Percentiles rank a stretch among this genome's conserved stretches.
Conservation (phyloP, 1,140 invertebrate species). For the Chionoecetes opilio region DNA sequence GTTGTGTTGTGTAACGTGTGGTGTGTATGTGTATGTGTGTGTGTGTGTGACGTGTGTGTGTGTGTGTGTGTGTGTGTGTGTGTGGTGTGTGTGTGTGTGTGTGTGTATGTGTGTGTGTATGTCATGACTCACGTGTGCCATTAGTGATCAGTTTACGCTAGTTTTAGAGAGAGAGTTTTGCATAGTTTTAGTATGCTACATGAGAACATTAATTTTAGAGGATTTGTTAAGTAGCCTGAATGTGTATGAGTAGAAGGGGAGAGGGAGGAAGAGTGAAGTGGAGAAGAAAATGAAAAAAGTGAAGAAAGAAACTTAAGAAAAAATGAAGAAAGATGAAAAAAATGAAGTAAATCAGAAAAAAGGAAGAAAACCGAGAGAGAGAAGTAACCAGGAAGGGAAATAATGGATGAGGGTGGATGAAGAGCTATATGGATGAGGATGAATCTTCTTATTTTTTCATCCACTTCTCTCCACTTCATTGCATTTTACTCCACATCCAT, state of each 20-base stretch:
- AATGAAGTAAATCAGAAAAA: neutral
- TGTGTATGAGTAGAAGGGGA: neutral
- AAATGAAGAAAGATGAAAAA: neutral
- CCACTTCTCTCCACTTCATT: neutral
- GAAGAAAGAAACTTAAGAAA: neutral
- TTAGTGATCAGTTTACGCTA: conserved; percentile 5
- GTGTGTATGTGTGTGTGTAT: neutral
- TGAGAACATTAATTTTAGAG: conserved; percentile 1
- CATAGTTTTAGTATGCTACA: too few relatives aligned
- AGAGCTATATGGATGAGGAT: neutral
- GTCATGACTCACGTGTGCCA: neutral
- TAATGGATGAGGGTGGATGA: neutral
- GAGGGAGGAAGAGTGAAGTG: neutral
- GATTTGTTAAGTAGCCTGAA: neutral
- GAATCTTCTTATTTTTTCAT: neutral
- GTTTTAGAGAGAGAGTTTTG: too few relatives aligned
- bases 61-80: conserved; percentile 21
- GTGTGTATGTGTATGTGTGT: neutral
- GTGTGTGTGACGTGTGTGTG: neutral
- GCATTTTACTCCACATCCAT: neutral
- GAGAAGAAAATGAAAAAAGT: neutral
- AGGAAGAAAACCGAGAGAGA: neutral
- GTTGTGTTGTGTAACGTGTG: neutral
- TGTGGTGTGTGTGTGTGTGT: neutral
- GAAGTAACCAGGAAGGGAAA: neutral